Evolutionary conservation across 2,113 vertebrate genomes (phyloP).

Genomic region (Syrmaticus mikado): DNA sequence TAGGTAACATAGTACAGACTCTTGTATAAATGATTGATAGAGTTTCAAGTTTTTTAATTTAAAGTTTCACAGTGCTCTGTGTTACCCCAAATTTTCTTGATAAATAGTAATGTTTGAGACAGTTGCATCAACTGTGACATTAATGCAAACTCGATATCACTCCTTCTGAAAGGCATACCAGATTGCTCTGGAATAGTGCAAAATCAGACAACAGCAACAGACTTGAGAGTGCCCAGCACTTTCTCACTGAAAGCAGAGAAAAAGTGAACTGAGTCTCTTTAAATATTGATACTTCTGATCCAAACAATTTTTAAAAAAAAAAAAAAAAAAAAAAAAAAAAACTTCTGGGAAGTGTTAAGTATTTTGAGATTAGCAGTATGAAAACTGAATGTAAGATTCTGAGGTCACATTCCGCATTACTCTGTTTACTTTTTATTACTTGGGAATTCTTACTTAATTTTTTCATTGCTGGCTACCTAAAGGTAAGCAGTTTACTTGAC

Average conservation of each 20-base stretch:
- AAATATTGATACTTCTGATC: neutral
- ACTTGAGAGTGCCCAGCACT: neutral
- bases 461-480: neutral
- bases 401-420: neutral
- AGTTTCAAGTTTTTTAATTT: neutral
- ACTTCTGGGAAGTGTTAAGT: neutral
- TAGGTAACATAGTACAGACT: neutral
- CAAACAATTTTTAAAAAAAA: neutral
- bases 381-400: neutral
- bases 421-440: neutral
- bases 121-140: neutral
- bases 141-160: neutral
- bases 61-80: neutral
- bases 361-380: neutral
- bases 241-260: neutral
- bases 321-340: too few relatives aligned
- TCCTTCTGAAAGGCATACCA: neutral
- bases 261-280: neutral
- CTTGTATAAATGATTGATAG: neutral
- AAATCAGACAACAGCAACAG: neutral
- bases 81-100: neutral
- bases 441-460: neutral
- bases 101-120: neutral
- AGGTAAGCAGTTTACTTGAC: neutral
- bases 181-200: rapidly evolving